phyloP scores from a whole-genome alignment of 1,140 invertebrate genomes.

The Heliothis virescens region DNA sequence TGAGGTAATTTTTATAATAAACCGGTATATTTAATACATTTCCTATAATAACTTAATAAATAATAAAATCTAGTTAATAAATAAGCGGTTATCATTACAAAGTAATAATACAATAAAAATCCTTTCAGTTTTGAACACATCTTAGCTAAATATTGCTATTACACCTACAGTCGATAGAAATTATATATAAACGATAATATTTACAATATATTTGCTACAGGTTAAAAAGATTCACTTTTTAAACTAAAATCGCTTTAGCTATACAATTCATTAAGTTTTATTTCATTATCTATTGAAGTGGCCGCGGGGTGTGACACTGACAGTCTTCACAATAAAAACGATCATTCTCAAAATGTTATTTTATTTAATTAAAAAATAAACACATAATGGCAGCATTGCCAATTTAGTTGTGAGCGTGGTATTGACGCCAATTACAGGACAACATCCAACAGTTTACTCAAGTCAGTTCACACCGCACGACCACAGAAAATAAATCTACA shows the following conservation, averaged over 20 bases:
- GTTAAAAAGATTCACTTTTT: slow-evolving; percentile 71
- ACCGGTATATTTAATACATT: slow-evolving; percentile 46
- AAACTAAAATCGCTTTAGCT: slow-evolving; percentile 73
- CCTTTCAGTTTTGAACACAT: slow-evolving; percentile 78
- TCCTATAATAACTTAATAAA: slow-evolving; percentile 63
- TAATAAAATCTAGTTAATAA: slow-evolving; percentile 74
- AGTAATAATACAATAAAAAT: slow-evolving; percentile 70
- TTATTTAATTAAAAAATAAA: not conserved
- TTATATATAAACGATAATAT: slow-evolving; percentile 79
- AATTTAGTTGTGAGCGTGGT: slow-evolving; percentile 33
- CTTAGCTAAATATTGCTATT: slow-evolving; percentile 82
- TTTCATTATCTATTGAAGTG: slow-evolving; percentile 62
- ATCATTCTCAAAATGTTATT: slow-evolving; percentile 1
- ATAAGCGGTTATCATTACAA: slow-evolving; percentile 69
- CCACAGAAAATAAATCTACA: slow-evolving; percentile 32
- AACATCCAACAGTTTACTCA: not conserved
- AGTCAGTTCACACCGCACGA: slow-evolving; percentile 12
- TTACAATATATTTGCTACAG: slow-evolving; percentile 78
- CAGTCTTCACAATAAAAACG: not conserved
- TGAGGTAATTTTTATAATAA: slow-evolving; percentile 51
- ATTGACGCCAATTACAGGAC: not conserved
- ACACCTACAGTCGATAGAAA: slow-evolving; percentile 73
- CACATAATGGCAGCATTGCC: not conserved
- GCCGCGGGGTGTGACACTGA: slow-evolving; percentile 42
- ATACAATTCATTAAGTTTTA: slow-evolving; percentile 72